Evolutionary conservation across 2,113 vertebrate species (phyloP), one percentile per base, ranked within the genome.

Genomic region (Carollia perspicillata): DNA sequence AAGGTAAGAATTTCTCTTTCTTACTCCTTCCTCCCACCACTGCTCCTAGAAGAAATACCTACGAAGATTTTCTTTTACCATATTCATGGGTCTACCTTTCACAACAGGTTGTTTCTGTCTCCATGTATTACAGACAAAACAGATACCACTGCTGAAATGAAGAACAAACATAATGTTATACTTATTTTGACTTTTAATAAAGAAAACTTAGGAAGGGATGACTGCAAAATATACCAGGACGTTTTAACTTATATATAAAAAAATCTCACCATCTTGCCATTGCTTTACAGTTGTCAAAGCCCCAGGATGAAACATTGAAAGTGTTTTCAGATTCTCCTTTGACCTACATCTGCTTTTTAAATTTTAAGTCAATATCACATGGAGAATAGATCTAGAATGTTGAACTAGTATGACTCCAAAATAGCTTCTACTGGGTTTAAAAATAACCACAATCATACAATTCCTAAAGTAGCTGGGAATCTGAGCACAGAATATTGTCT

Each of bases 281-380:
- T 74, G 42, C 55, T 94, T 94, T 68, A 55, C 85, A 83, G 72
- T 83, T 65, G 55, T 86, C 72, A 95, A 78, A 95, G 10, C 26
- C 8, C 37, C 65, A 80, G 74, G 49, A 96, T 83, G 85, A 89
- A 94, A 91, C 74, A 74, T 37, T 23, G 26, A 83, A 94, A 79
- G 7, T 65, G 51, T 96, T 65, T 94, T 55, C 78, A 96, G 40
- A 93, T 58, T 94, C 66, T 83, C 85, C 78, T 96, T 97, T 94
- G 86, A 94, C 89, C 80, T 96, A 95, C 81, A 96, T 84, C 72
- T 97, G 96, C 93, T 96, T 97, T 97, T 79, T 53, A 93, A 94
- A 84, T 91, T 95, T 81, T 96, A 95, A 96, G 63, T 94, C 51
- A 90, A 55, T 90, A 92, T 95, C 87, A 97, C 75, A 95, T 63